Evolutionary conservation across 2,888 invertebrate genomes (phyloP).

Genomic region (Drosophila rubida): DNA sequence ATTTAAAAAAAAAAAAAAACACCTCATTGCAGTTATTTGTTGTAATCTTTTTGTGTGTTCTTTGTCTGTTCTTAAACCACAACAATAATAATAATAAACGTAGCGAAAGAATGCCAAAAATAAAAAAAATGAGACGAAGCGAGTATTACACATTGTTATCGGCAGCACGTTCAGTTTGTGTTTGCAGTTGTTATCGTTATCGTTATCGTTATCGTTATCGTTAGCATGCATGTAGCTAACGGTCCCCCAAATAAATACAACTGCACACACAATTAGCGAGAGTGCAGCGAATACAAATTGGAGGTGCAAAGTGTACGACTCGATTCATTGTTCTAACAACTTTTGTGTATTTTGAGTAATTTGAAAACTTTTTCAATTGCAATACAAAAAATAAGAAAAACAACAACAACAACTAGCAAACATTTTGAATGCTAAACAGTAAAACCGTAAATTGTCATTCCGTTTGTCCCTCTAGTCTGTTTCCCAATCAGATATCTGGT

Average conservation of each 20-base stretch:
- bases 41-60: slow-evolving; percentile 57
- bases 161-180: slow-evolving; percentile 14
- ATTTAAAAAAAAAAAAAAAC: slow-evolving; percentile 3
- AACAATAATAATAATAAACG: slow-evolving; percentile 10
- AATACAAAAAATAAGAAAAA: neutral
- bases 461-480: slow-evolving; percentile 23
- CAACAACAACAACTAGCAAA: neutral
- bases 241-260: slow-evolving; percentile 12
- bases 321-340: slow-evolving; percentile 21
- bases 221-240: slow-evolving; percentile 52
- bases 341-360: slow-evolving; percentile 29
- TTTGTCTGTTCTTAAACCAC: slow-evolving; percentile 51
- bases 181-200: slow-evolving; percentile 29
- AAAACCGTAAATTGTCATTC: slow-evolving; percentile 3
- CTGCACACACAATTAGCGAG: slow-evolving; percentile 28
- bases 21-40: slow-evolving; percentile 64
- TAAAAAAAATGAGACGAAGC: neutral
- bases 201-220: slow-evolving; percentile 40
- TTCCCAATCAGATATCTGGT: neutral
- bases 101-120: slow-evolving; percentile 40
- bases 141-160: slow-evolving; percentile 45
- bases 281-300: neutral
- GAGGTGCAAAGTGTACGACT: slow-evolving; percentile 32
- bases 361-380: slow-evolving; percentile 17
- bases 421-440: neutral